Percentiles rank a stretch among this genome's conserved stretches.
phyloP scores from a whole-genome alignment of 1,140 invertebrate species.

The Hycleus phaleratus region DNA sequence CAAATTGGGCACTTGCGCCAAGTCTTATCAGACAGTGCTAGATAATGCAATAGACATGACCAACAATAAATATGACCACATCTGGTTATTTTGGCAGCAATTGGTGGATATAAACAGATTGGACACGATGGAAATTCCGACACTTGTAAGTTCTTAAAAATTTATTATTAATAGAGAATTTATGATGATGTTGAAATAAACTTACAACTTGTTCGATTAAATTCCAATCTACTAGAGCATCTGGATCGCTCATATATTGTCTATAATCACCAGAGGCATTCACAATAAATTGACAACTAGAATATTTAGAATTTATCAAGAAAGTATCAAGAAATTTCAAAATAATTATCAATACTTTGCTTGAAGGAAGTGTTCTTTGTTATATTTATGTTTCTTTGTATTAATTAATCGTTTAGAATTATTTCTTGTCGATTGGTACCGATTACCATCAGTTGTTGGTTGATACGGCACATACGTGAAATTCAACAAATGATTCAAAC shows the following conservation, averaged over 20 bases:
- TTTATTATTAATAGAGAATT: too few species aligned
- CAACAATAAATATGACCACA: conserved; percentile 97
- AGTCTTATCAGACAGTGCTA: conserved; percentile 71
- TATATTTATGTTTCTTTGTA: conserved; percentile 62
- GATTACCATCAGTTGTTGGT: conserved; percentile 7
- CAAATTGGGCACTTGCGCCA: conserved; percentile 83
- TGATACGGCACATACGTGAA: conserved; percentile 60
- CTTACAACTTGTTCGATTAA: conserved; percentile 86
- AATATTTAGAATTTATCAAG: conserved; percentile 34
- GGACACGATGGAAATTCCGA: conserved; percentile 74
- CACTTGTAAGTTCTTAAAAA: conserved; percentile 49
- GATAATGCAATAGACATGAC: conserved; percentile 90
- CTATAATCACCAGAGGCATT: conserved; percentile 69
- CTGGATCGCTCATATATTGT: conserved; percentile 70
- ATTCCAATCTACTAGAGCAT: conserved; percentile 86
- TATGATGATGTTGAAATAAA: conserved; percentile 21
- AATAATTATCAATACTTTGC: conserved; percentile 62
- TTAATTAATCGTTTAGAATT: conserved; percentile 43
- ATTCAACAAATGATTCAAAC: conserved; percentile 87
- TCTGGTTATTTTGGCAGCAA: conserved; percentile 82
- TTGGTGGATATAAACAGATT: conserved; percentile 79
- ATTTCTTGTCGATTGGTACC: conserved; percentile 13
- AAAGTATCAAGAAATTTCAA: conserved; percentile 5
- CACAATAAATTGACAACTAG: conserved; percentile 92
- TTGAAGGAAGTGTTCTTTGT: conserved; percentile 88